phyloP scores from a whole-genome alignment of 2,888 invertebrate species.

The Frankliniella fusca region DNA sequence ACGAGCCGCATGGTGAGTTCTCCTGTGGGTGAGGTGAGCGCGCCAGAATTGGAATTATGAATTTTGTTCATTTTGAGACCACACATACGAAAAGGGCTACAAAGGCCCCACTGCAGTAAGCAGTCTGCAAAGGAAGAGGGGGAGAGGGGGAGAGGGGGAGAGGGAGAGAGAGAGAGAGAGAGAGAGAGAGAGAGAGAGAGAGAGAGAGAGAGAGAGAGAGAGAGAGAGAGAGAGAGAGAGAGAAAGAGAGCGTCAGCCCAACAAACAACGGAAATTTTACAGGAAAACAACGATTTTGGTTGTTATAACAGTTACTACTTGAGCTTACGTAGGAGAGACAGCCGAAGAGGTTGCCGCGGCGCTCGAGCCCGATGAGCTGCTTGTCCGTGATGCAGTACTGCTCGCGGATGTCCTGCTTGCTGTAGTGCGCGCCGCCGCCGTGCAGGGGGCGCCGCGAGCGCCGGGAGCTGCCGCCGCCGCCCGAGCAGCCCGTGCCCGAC shows the following conservation, averaged over 20 bases:
- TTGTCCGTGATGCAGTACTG: slow-evolving; percentile 92
- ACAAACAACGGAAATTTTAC: no score
- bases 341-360: slow-evolving; percentile 64
- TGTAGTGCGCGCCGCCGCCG: slow-evolving; percentile 62
- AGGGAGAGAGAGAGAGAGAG: neutral
- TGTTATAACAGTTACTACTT: no score
- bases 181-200: neutral
- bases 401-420: slow-evolving; percentile 84
- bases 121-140: slow-evolving; percentile 14
- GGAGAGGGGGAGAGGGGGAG: neutral
- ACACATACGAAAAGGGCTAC: no score
- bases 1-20: slow-evolving; percentile 56
- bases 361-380: slow-evolving; percentile 77
- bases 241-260: no score
- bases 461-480: slow-evolving; percentile 40
- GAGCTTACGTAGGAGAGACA: slow-evolving; percentile 66
- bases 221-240: no score
- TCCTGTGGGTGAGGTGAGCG: no score
- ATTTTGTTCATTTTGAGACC: no score
- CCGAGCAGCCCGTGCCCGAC: slow-evolving; percentile 38
- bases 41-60: no score
- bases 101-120: no score
- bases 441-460: slow-evolving; percentile 43
- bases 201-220: no score
- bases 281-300: no score